These are phyloP conservation scores for Crossoptilon crossoptilon DNA, from an alignment of 2,797 vertebrate genomes.

Conservation along the genomic window DNA sequence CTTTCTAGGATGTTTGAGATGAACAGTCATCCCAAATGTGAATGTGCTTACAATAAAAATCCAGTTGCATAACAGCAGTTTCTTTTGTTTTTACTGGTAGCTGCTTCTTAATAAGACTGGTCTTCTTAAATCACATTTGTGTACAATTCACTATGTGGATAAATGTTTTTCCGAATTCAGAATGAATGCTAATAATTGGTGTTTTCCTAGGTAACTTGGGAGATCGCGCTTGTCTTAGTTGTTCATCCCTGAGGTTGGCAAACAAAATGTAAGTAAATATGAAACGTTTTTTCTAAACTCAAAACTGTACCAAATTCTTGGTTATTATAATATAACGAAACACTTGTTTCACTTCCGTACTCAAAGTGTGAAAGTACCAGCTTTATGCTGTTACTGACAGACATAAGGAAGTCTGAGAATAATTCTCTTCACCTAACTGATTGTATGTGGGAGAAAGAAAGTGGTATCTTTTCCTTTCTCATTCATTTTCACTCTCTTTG, in stretches of 20 bases:
- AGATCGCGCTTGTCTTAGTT: constrained; percentile 85
- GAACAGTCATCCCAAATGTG: background rate
- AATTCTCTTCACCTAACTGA: background rate
- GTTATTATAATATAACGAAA: background rate
- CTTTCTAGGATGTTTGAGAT: background rate
- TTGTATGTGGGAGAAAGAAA: background rate
- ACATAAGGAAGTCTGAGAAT: background rate
- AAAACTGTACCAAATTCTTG: background rate
- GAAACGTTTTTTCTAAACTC: background rate
- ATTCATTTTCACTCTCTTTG: background rate
- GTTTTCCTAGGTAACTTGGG: constrained; percentile 83
- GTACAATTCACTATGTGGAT: background rate
- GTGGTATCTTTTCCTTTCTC: background rate
- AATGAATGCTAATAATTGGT: background rate
- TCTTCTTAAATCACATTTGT: background rate
- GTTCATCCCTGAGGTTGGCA: constrained; percentile 82
- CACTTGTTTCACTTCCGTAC: background rate
- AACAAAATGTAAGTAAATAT: constrained; percentile 84
- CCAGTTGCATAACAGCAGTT: background rate
- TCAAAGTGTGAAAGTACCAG: background rate
- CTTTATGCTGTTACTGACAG: background rate
- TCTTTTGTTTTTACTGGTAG: background rate
- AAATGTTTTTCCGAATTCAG: background rate
- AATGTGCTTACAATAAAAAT: background rate
- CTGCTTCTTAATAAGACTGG: background rate